Conservation (phyloP, 2,888 invertebrate species). For the Epinotia demarniana region DNA sequence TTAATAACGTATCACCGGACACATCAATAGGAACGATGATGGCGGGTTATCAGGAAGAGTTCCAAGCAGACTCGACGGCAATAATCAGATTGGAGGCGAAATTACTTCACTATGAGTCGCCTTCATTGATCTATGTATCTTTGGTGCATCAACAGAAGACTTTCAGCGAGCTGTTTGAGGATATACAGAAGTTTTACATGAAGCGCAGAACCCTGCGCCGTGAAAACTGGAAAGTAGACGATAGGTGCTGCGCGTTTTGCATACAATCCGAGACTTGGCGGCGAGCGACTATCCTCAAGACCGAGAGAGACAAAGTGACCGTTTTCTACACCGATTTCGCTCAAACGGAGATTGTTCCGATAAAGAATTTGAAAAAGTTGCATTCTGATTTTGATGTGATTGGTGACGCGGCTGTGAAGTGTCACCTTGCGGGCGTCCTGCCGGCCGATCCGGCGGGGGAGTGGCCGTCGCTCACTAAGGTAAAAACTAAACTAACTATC, state of each 20-base stretch:
- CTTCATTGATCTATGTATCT: constrained; percentile 80
- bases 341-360: constrained; percentile 63
- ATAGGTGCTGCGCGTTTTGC: constrained; percentile 61
- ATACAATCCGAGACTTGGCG: constrained; percentile 78
- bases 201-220: constrained; percentile 44
- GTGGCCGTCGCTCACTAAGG: constrained; percentile 51
- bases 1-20: not conserved
- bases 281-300: constrained; percentile 69
- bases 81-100: constrained; percentile 26
- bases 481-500: not conserved
- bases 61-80: not conserved
- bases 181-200: constrained; percentile 72
- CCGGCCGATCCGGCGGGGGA: constrained; percentile 22
- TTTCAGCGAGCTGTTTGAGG: constrained; percentile 60
- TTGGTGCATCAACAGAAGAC: constrained; percentile 59
- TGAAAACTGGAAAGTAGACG: constrained; percentile 65
- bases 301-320: constrained; percentile 48
- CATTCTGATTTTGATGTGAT: constrained; percentile 67
- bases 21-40: not conserved
- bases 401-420: constrained; percentile 79
- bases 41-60: not conserved
- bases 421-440: constrained; percentile 85
- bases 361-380: constrained; percentile 74
- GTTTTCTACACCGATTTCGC: constrained; percentile 86
- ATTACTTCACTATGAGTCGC: constrained; percentile 64